Base-by-base conservation (phyloP, 1,140 invertebrate species). In the Heliconius eleuchia region DNA sequence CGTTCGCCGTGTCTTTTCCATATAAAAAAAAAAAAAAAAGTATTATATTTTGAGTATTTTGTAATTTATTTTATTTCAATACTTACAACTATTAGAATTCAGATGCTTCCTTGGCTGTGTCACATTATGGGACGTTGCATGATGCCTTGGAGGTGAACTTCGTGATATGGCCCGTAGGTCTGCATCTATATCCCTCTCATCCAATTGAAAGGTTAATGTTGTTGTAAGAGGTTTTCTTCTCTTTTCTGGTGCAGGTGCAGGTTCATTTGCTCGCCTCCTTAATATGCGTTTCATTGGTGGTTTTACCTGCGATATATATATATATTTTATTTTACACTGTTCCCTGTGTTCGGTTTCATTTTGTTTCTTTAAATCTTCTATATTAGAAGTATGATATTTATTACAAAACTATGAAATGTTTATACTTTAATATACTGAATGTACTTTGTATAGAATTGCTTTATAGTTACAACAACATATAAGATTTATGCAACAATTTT, bases 251-350 rank as follows among this genome's bases (percentile, higher is more conserved):
- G 97, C 96, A 78, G 98, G 98, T 18, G 98, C 95, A 1, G 98
- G 98, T 90, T 99, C 98, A 94, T 99, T 99, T 0, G 98, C 98
- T 71, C 99, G 95, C 79, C 99, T 95, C 7, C 99, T 95, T 27
- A 99, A 93, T 95, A 99, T 99, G 66, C 99, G 95, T 37, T 98
- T 99, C 94, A 97, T 96, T 42, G 96, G 96, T 19, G 96, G 96
- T 84, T 97, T 97, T 74, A 97, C 96, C 95, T 97, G 83, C 3
- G 71, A n/a, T 39, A 57, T n/a, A 23, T 23, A 57, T 57, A 7
- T 23, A n/a, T 57, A 2, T 55, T 57, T 57, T 23, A 23, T 8
- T 57, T 23, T n/a, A 46, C 13, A 46, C 13, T 16, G 13, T 46
- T 46, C 1, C 16, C 42, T 46, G 42, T 16, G 4, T 46, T 23